phyloP scores from a whole-genome alignment of 2,888 invertebrate species.

The Athalia circularis region DNA sequence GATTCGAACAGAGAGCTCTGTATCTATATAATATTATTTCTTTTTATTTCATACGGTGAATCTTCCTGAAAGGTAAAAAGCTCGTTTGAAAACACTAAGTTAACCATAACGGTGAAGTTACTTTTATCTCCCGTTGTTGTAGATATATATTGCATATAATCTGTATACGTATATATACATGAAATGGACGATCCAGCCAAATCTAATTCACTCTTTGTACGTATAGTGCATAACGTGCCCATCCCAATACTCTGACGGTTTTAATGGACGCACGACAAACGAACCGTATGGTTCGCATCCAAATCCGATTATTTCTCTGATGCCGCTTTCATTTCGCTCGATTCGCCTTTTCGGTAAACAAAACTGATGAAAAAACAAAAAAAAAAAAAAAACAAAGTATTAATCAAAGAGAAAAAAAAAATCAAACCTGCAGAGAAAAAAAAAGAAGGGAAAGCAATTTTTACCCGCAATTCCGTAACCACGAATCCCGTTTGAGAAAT shows the following conservation, averaged over 20 bases:
- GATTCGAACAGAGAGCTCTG: no score
- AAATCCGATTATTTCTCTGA: slow-evolving; percentile 39
- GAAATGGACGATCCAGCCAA: slow-evolving; percentile 29
- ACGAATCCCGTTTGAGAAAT: background rate
- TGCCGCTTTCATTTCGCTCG: slow-evolving; percentile 18
- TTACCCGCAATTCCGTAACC: background rate
- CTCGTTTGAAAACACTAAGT: slow-evolving; percentile 44
- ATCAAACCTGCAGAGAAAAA: no score
- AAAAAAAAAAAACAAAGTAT: no score
- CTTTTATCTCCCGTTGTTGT: slow-evolving; percentile 24
- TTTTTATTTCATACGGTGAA: background rate
- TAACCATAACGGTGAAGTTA: slow-evolving; percentile 40
- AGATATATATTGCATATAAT: background rate
- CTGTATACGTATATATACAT: background rate
- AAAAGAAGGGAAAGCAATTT: background rate
- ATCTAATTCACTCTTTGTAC: slow-evolving; percentile 37
- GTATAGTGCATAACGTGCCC: slow-evolving; percentile 5
- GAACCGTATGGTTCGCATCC: slow-evolving; percentile 36
- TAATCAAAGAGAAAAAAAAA: no score
- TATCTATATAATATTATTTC: background rate
- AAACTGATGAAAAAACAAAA: no score
- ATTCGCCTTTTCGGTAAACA: slow-evolving; percentile 16
- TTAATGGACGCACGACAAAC: slow-evolving; percentile 40
- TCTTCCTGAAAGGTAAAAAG: slow-evolving; percentile 32
- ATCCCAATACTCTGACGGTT: background rate